phyloP scores from a whole-genome alignment of 2,888 invertebrate species.

The Cetonia aurata region DNA sequence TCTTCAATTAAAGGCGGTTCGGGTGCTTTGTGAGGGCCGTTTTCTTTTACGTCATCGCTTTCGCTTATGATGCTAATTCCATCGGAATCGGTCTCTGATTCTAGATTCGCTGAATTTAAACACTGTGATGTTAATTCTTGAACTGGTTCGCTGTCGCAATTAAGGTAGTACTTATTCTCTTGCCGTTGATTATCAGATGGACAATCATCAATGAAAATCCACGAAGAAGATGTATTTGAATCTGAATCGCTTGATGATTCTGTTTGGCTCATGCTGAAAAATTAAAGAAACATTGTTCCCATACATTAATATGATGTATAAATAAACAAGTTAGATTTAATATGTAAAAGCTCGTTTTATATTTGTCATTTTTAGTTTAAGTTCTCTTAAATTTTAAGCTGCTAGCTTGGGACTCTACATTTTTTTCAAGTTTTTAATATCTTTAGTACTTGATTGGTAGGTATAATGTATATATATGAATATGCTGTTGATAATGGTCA shows the following conservation, averaged over 20 bases:
- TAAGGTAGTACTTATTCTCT: constrained; percentile 44
- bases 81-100: constrained; percentile 51
- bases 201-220: constrained; percentile 48
- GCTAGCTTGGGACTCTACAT: too few species aligned
- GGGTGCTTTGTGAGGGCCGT: constrained; percentile 33
- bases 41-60: constrained; percentile 46
- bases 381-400: too few species aligned
- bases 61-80: constrained; percentile 54
- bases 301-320: not conserved
- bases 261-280: constrained; percentile 28
- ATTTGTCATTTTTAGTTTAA: too few species aligned
- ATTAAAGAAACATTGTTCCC: not conserved
- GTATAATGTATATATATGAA: too few species aligned
- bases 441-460: too few species aligned
- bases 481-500: too few species aligned
- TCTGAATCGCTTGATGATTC: constrained; percentile 48
- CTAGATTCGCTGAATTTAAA: constrained; percentile 40
- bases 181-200: constrained; percentile 16
- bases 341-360: too few species aligned
- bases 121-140: constrained; percentile 45
- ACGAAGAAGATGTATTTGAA: constrained; percentile 48
- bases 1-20: constrained; percentile 23
- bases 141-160: constrained; percentile 46
- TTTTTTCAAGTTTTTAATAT: too few species aligned
- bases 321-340: constrained; percentile 1